Evolutionary conservation across 2,797 vertebrate species (phyloP).

Genomic region (Salmo trutta): DNA sequence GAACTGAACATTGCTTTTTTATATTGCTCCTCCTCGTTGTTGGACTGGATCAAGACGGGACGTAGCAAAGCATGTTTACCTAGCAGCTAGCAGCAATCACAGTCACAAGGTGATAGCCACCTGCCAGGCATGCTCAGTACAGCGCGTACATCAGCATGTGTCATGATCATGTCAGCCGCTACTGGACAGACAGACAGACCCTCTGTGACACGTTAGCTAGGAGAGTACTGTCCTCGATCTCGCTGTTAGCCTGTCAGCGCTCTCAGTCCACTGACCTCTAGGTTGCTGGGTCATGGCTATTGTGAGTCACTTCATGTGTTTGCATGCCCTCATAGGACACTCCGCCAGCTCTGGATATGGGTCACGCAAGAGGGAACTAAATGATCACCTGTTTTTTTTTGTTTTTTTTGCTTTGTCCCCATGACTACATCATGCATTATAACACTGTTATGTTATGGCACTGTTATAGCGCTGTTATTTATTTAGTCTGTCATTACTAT

Average conservation of each 20-base stretch:
- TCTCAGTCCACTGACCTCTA: not conserved
- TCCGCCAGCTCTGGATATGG: not conserved
- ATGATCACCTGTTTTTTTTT: not conserved
- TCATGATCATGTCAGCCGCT: slow-evolving; percentile 1
- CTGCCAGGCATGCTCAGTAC: slow-evolving; percentile 8
- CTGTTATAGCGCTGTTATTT: not conserved
- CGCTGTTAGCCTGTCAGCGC: not conserved
- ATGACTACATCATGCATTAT: not conserved
- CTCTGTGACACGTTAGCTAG: not conserved
- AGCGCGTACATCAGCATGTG: slow-evolving; percentile 5
- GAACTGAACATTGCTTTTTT: not conserved
- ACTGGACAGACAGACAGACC: not conserved
- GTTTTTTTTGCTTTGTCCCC: not conserved
- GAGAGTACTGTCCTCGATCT: not conserved
- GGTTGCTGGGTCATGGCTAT: not conserved
- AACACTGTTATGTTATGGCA: not conserved
- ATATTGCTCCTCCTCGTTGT: not conserved
- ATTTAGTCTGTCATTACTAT: not conserved
- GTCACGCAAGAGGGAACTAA: not conserved
- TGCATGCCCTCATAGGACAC: not conserved
- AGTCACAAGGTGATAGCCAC: slow-evolving; percentile 9
- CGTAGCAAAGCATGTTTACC: not conserved
- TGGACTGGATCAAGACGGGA: not conserved
- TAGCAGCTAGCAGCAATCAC: not conserved
- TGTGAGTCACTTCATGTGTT: not conserved